A percentile compares a stretch with the other conserved stretches of the same genome.
Conservation (phyloP, 2,888 invertebrate species). For the Drosophila stalkeri region DNA sequence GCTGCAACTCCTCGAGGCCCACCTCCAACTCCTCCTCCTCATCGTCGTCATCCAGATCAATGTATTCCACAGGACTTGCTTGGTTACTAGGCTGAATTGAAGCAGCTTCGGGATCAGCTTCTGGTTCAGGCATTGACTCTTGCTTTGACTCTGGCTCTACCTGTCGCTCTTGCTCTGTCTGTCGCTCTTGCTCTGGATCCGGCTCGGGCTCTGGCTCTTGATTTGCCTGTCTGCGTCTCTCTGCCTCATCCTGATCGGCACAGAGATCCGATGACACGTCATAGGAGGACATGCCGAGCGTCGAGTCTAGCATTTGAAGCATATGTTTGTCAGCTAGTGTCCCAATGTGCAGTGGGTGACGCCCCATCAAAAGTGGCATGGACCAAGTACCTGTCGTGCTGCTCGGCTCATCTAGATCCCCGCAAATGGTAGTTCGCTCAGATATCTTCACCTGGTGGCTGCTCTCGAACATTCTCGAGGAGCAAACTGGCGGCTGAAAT, state of each 20-base stretch:
- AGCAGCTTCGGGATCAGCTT: too few relatives aligned
- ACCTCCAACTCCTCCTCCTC: constrained; percentile 2
- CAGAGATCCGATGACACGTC: constrained; percentile 62
- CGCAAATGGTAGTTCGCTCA: constrained; percentile 78
- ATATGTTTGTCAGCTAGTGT: background rate
- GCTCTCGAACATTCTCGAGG: constrained; percentile 75
- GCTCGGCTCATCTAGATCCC: constrained; percentile 59
- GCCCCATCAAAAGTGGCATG: background rate
- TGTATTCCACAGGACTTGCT: background rate
- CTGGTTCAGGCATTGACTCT: too few relatives aligned
- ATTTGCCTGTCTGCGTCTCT: background rate
- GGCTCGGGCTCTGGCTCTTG: background rate
- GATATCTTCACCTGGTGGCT: constrained; percentile 61
- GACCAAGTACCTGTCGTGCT: constrained; percentile 9
- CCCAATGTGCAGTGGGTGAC: background rate
- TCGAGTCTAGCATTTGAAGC: constrained; percentile 71
- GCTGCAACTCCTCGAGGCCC: background rate
- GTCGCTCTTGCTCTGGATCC: too few relatives aligned
- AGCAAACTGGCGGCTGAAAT: constrained; percentile 78
- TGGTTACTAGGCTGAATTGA: background rate
- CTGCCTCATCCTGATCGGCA: background rate
- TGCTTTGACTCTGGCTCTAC: background rate
- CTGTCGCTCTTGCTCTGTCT: background rate
- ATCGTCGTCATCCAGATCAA: constrained; percentile 3
- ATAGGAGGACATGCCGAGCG: constrained; percentile 81